Evolutionary conservation across 2,113 vertebrate genomes (phyloP), one percentile per base, ranked within the genome.

Genomic region (Chloropsis cyanopogon): DNA sequence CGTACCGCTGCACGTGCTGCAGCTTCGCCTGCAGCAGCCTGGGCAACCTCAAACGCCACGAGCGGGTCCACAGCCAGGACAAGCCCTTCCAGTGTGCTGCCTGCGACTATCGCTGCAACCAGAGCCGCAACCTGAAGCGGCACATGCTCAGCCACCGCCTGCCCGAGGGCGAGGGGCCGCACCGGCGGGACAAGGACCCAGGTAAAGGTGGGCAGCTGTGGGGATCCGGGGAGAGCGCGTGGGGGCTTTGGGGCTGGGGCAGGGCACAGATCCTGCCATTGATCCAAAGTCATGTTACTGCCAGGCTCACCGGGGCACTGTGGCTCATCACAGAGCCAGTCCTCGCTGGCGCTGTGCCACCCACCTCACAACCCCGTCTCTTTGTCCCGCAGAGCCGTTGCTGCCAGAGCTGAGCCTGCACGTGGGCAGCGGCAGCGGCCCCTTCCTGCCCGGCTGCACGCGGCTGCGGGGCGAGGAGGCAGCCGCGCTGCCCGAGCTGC

Each of bases 1-100:
- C 99, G n/a, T 99, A 99, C 97, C 98, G 98, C 95, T 99, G 99
- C 91, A 97, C 98, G 5, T 96, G 98, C 97, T 99, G 99, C 97
- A 97, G 98, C 57, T 99, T 99, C 6, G 99, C 99, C 92, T 99
- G 99, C 98, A 99, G 99, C 97, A 99, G 99, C 92, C 98, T 99
- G 59, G 99, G 99, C 93, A 99, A 99, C 98, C 98, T 99, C 73
- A 99, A 99, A 95, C 98, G 99, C 93, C 99, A 99, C 76, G 98
- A 99, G 95, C 98, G 99, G 31, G 99, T 99, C 97, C 99, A 99
- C 12, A 88, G 97, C 29, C 98, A 98, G 89, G 97, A 98, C 93
- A 98, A 98, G 84, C 93, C 97, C 90, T 82, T 97, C 96, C 97
- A 93, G 95, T 97, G 97, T 14, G 81, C 97, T 13, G 88, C 97